Conservation (phyloP, 2,888 invertebrate species). For the Nemotelus pantherinus region DNA sequence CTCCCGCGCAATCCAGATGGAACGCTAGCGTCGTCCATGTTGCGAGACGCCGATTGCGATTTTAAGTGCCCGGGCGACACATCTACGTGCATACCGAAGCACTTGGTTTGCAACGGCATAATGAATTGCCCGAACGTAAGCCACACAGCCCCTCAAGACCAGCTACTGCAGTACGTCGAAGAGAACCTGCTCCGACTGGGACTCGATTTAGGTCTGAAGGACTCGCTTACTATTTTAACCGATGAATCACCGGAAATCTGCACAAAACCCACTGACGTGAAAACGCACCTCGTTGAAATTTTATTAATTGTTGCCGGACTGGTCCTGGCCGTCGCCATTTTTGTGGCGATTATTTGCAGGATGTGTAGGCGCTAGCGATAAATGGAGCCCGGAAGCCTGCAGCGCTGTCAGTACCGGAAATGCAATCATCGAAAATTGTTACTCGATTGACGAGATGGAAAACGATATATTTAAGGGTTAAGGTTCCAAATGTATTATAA, state of each 20-base stretch:
- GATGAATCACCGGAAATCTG: conserved; percentile 84
- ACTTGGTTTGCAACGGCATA: conserved; percentile 87
- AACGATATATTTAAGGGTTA: conserved; percentile 26
- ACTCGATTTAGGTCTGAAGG: conserved; percentile 65
- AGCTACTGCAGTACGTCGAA: conserved; percentile 69
- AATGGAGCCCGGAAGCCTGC: conserved; percentile 27
- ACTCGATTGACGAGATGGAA: conserved; percentile 4
- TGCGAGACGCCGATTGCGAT: conserved; percentile 81
- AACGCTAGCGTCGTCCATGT: conserved; percentile 78
- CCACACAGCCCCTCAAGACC: conserved; percentile 62
- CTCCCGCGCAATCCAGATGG: conserved; percentile 86
- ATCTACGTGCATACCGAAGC: conserved; percentile 83
- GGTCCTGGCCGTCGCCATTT: conserved; percentile 60
- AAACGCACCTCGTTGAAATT: conserved; percentile 61
- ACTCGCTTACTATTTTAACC: conserved; percentile 68
- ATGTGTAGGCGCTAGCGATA: conserved; percentile 47
- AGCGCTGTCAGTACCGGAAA: conserved; percentile 30
- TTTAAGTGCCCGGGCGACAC: conserved; percentile 88
- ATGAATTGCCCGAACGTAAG: conserved; percentile 85
- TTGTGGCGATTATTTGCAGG: conserved; percentile 61
- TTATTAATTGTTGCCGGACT: conserved; percentile 60
- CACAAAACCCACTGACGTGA: conserved; percentile 66
- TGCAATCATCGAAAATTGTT: conserved; percentile 39
- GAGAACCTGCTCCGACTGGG: conserved; percentile 71
- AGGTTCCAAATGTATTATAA: background rate